A percentile compares a stretch with the other conserved stretches of the same genome.
These are phyloP conservation scores for Pseudochaenichthys georgianus DNA, from an alignment of 2,797 vertebrate species.

Conservation along the genomic window DNA sequence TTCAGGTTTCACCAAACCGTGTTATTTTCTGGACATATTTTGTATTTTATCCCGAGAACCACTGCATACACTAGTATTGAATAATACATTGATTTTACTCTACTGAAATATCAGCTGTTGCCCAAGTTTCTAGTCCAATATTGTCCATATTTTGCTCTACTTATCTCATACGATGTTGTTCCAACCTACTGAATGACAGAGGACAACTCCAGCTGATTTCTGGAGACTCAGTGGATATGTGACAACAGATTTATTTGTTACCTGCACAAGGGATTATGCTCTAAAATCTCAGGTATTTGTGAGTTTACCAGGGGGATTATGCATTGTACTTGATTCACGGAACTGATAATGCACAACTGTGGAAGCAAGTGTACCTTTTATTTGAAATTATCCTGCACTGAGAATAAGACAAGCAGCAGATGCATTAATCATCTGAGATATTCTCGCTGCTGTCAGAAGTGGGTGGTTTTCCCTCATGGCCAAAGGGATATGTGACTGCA, in stretches of 20 bases:
- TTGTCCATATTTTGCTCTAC: neutral
- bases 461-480: constrained; percentile 58
- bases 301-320: constrained; percentile 78
- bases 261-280: constrained; percentile 74
- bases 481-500: constrained; percentile 39
- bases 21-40: constrained; percentile 1
- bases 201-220: constrained; percentile 48
- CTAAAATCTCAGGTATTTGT: constrained; percentile 80
- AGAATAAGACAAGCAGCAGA: constrained; percentile 29
- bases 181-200: constrained; percentile 19
- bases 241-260: constrained; percentile 71
- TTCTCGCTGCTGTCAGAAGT: constrained; percentile 50
- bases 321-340: constrained; percentile 68
- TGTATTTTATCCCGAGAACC: neutral
- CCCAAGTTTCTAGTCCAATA: neutral
- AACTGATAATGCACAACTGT: constrained; percentile 55
- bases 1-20: neutral
- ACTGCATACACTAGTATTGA: neutral
- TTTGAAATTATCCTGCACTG: constrained; percentile 13
- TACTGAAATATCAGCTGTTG: neutral
- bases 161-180: constrained; percentile 26
- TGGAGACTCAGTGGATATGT: constrained; percentile 68
- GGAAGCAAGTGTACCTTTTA: constrained; percentile 18
- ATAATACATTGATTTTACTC: neutral
- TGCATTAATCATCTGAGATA: constrained; percentile 52